Evolutionary conservation across 2,113 vertebrate genomes (phyloP).

Genomic region (Pogonocichla stellata): DNA sequence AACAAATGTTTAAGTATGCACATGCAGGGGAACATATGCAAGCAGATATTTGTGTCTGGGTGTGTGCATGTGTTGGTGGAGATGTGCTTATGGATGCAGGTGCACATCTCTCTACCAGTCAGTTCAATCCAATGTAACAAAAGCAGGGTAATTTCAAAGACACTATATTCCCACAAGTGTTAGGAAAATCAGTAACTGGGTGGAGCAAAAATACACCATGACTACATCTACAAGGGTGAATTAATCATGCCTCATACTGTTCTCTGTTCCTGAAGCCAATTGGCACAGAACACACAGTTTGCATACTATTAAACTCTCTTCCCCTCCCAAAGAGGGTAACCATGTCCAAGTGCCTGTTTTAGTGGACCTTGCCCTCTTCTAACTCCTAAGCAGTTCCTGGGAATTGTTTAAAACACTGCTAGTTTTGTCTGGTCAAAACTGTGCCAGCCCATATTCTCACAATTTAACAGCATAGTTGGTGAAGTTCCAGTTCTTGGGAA

Average conservation of each 20-base stretch:
- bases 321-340: background rate
- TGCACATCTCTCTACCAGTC: background rate
- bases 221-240: background rate
- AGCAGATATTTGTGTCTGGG: background rate
- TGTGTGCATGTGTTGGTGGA: background rate
- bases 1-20: background rate
- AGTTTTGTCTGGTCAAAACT: conserved; percentile 46
- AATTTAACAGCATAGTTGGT: conserved; percentile 45
- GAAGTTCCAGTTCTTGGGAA: conserved; percentile 28
- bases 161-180: conserved; percentile 15
- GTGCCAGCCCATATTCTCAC: conserved; percentile 43
- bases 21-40: background rate
- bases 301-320: background rate
- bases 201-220: conserved; percentile 21
- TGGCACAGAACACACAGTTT: background rate
- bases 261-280: background rate
- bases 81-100: background rate
- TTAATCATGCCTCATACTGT: conserved; percentile 1
- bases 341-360: background rate
- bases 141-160: conserved; percentile 6
- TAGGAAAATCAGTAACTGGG: conserved; percentile 37
- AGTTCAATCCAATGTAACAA: background rate
- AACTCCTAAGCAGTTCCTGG: background rate
- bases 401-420: background rate
- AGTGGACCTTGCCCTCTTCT: background rate